These are phyloP conservation scores for Candidula unifasciata DNA, from an alignment of 2,888 invertebrate genomes.

Conservation along the genomic window DNA sequence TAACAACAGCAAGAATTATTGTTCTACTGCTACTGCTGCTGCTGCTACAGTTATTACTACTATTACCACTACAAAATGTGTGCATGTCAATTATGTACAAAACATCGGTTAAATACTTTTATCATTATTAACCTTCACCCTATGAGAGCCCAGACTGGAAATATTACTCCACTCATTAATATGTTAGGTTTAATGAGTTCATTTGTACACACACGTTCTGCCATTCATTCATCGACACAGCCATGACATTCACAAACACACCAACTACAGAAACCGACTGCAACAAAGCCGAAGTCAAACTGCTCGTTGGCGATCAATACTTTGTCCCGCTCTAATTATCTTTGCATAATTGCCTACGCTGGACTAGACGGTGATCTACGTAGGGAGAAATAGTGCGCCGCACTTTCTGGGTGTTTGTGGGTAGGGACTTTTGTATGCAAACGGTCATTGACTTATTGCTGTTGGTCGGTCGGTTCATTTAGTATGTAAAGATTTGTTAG, in stretches of 20 bases:
- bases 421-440: too few species aligned
- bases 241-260: not conserved
- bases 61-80: too few species aligned
- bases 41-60: too few species aligned
- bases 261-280: not conserved
- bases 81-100: too few species aligned
- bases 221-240: not conserved
- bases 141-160: too few species aligned
- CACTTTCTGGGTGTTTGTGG: too few species aligned
- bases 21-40: too few species aligned
- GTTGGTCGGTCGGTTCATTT: not conserved
- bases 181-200: not conserved
- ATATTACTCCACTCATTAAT: not conserved
- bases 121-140: too few species aligned
- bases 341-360: conserved; percentile 3
- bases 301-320: conserved; percentile 7
- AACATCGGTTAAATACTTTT: too few species aligned
- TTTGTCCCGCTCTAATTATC: conserved; percentile 2
- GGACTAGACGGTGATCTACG: not conserved
- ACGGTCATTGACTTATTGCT: not conserved
- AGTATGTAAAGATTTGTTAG: not conserved
- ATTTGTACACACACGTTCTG: not conserved
- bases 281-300: not conserved
- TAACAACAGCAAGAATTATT: too few species aligned
- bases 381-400: not conserved